Evolutionary conservation across 2,888 invertebrate species (phyloP), one percentile per base, ranked within the genome.

Genomic region (Ganaspis brasiliensis): DNA sequence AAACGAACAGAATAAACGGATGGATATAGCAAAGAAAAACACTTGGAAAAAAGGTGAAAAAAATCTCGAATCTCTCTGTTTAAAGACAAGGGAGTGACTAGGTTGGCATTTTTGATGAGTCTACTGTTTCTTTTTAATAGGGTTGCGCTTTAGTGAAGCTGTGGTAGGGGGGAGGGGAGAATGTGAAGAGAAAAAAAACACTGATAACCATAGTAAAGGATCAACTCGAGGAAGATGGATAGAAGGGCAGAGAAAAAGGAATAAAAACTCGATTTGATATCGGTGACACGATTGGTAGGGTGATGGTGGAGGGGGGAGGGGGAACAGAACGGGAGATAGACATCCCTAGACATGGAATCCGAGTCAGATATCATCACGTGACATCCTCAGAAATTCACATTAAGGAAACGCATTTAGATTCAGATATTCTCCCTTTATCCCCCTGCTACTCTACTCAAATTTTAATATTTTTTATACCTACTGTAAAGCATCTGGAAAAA

Each of bases 341-440:
- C 9, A 16, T 24, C 24, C 14, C 40, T 63, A 40, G 21, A 40
- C 52, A 19, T 52, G 24, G 24, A 21, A 67, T 10, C 40, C 21
- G 14, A 67, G 63, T 45, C n/a, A n/a, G 21, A 67, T 67, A 40
- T 67, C 56, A 26, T 56, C 40, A 67, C 45, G 45, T 67, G 45
- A 67, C 63, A n/a, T 63, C 40, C 14, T 67, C n/a, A 67, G 63
- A 45, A 67, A 19, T 67, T 45, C 21, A 40, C 14, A 67, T 67
- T 40, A 21, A 40, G 40, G 63, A 21, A n/a, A 21, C 24, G 24
- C 24, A 67, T 67, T 67, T 67, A 24, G 8, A 67, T 45, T 24
- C 45, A 24, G 24, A 67, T 67, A 67, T 12, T 40, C 21, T 14
- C 26, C 24, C n/a, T 6, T 6, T 6, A 4, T 2, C 31, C 31